phyloP scores from a whole-genome alignment of 1,140 invertebrate species.

The Psix sp. region DNA sequence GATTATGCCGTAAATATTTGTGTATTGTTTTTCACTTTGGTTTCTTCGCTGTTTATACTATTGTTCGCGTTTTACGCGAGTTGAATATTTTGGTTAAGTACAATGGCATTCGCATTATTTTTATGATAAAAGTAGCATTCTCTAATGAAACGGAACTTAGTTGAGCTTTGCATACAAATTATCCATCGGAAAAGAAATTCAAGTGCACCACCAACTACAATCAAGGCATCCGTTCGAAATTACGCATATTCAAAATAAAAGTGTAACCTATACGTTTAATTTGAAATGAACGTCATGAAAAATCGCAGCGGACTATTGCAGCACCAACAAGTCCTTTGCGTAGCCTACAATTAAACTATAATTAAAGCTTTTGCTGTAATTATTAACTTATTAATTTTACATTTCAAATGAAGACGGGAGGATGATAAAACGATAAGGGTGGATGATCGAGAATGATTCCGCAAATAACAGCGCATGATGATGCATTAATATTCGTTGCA shows the following conservation, averaged over 20 bases:
- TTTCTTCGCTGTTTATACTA: slow-evolving; percentile 12
- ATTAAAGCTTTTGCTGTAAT: slow-evolving; percentile 29
- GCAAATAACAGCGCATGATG: slow-evolving; percentile 19
- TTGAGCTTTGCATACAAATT: no score
- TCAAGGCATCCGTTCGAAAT: slow-evolving; percentile 14
- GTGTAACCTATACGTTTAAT: slow-evolving; percentile 29
- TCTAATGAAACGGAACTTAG: no score
- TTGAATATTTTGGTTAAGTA: no score
- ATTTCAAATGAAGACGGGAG: slow-evolving; percentile 7
- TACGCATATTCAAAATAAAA: slow-evolving; percentile 16
- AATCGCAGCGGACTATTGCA: slow-evolving; percentile 23
- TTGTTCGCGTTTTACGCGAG: not conserved
- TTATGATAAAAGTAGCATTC: no score
- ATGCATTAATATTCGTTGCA: slow-evolving; percentile 30
- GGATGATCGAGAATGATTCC: slow-evolving; percentile 17
- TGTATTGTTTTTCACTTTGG: slow-evolving; percentile 15
- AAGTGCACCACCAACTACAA: no score
- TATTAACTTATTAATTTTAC: slow-evolving; percentile 51
- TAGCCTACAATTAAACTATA: slow-evolving; percentile 26
- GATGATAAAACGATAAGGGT: slow-evolving; percentile 38
- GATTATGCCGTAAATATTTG: slow-evolving; percentile 29
- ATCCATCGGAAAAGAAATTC: no score
- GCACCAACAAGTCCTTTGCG: slow-evolving; percentile 4
- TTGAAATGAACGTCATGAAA: slow-evolving; percentile 11
- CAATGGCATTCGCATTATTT: no score